Base-by-base conservation (phyloP, 1,140 invertebrate species). In the Oedothorax gibbosus region DNA sequence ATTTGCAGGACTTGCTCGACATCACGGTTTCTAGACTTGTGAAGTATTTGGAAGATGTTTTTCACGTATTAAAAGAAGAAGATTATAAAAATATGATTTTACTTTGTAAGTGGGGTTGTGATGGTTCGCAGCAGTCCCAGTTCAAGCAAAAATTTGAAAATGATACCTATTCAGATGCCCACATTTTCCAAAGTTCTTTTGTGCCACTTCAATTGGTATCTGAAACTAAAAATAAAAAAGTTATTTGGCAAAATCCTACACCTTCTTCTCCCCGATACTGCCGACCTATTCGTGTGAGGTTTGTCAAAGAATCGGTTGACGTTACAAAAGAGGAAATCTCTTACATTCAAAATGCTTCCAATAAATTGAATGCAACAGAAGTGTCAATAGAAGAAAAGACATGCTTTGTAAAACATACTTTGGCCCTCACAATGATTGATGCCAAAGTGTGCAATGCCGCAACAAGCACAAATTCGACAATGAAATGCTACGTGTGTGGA, bases 111-210 rank as follows among this genome's bases (percentile, higher is more conserved):
- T 73, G 71, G 71, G 71, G 71, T 15, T 53, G 71, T 51, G 71
- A 73, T 54, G 71, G 51, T 15, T 73, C 51, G 12, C 71, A 73
- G 14, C 71, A 73, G 53, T 73, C 71, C 12, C 14, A 50, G 53
- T 73, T 7, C 14, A 73, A 73, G 50, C 71, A 73, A 73, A 73
- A 35, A 15, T 73, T 73, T 73, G 21, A 73, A n/a, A 73, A 53
- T n/a, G 21, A 15, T 50, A 53, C 14, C 14, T 21, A 7, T 69
- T n/a, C 15, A n/a, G 66, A 69, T 69, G 66, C 66, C 14, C 14
- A 21, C 21, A 49, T 69, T 21, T 20, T 69, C 3, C 66, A 69
- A 49, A 69, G 66, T 69, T 69, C 66, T 12, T 69, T 18, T 69
- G 66, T 69, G 12, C 35, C 66, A 14, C 14, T 69, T n/a, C 14